Percentiles rank a stretch among this genome's conserved stretches.
These are phyloP conservation scores for Macropis europaea DNA, from an alignment of 2,888 invertebrate genomes.

Conservation along the genomic window DNA sequence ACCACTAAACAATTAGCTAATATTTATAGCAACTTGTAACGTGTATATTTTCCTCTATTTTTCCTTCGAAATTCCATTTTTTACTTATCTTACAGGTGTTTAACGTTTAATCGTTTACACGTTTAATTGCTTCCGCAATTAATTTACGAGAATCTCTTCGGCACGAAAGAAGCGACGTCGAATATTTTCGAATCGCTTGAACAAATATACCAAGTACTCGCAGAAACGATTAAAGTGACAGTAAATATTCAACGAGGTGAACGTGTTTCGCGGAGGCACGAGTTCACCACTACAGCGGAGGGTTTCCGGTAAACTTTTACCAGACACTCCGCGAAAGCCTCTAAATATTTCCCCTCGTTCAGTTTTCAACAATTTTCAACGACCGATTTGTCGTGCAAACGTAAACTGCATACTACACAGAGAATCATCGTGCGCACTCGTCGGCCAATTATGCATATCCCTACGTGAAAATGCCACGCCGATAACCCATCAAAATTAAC, in stretches of 20 bases:
- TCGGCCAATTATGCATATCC: neutral
- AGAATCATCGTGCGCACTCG: neutral
- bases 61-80: neutral
- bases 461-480: neutral
- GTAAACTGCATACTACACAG: neutral
- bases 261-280: neutral
- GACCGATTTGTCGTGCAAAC: neutral
- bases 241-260: conserved; percentile 7
- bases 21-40: no score
- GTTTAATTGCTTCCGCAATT: neutral
- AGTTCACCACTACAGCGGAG: neutral
- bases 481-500: conserved; percentile 2
- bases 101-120: conserved; percentile 9
- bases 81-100: neutral
- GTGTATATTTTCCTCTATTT: neutral
- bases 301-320: conserved; percentile 6
- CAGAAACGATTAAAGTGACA: neutral
- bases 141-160: neutral
- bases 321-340: neutral
- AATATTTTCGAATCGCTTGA: neutral
- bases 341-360: conserved; percentile 6
- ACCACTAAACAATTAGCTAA: no score
- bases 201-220: neutral
- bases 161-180: neutral
- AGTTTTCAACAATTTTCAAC: conserved; percentile 10